Evolutionary conservation across 2,888 invertebrate species (phyloP).

Genomic region (Papilio elwesi): DNA sequence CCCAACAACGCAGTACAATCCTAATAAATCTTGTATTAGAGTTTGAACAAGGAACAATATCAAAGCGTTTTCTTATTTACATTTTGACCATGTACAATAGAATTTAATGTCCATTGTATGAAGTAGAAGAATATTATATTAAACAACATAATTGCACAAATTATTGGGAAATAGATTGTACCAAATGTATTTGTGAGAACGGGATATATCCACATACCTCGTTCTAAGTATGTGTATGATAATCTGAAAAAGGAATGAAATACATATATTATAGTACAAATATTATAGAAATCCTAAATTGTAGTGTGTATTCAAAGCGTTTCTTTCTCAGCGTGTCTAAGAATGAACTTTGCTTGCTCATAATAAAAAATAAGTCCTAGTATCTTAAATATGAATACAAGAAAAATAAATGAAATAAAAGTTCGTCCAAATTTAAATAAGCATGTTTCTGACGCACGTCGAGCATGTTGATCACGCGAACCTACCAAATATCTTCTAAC

Average conservation of each 20-base stretch:
- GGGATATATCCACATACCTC: constrained; percentile 68
- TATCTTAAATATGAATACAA: too few species aligned
- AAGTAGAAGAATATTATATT: constrained; percentile 54
- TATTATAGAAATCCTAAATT: background rate
- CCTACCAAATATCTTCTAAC: too few species aligned
- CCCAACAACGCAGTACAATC: background rate
- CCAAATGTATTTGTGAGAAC: constrained; percentile 58
- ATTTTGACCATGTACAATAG: constrained; percentile 38
- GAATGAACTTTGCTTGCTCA: too few species aligned
- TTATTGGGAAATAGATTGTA: constrained; percentile 57
- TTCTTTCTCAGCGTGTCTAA: too few species aligned
- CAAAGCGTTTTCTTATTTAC: constrained; percentile 35
- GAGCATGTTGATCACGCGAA: too few species aligned
- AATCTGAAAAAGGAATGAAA: constrained; percentile 61
- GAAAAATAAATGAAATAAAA: too few species aligned
- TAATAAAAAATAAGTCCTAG: too few species aligned
- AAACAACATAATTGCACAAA: constrained; percentile 42
- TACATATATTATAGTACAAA: background rate
- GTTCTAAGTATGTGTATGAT: constrained; percentile 63
- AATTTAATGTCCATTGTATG: constrained; percentile 59
- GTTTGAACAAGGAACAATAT: background rate
- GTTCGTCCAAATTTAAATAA: too few species aligned
- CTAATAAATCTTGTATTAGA: background rate
- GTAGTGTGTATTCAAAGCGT: too few species aligned
- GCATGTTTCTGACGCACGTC: too few species aligned